Conservation (phyloP, 2,888 invertebrate genomes). For the Caenorhabditis virilis region DNA sequence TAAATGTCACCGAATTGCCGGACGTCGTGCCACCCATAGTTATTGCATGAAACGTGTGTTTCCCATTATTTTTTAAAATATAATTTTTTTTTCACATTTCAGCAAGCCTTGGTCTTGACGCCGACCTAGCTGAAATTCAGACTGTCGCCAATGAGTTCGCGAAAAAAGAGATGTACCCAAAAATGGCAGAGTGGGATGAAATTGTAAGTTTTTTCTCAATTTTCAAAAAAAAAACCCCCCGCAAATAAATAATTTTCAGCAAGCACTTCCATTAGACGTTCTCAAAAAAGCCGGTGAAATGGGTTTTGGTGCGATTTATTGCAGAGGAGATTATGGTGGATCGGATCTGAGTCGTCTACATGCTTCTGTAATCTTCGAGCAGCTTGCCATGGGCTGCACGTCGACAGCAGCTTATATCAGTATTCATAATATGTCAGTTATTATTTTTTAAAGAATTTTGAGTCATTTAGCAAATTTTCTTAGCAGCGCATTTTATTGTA, state of each 20-base stretch:
- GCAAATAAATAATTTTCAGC: slow-evolving; percentile 46
- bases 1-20: too few relatives aligned
- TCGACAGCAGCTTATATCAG: slow-evolving; percentile 74
- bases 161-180: slow-evolving; percentile 72
- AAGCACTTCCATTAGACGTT: slow-evolving; percentile 72
- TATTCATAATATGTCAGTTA: slow-evolving; percentile 73
- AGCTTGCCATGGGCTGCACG: slow-evolving; percentile 73
- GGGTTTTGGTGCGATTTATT: slow-evolving; percentile 74
- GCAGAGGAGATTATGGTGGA: slow-evolving; percentile 54
- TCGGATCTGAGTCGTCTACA: slow-evolving; percentile 71
- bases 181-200: slow-evolving; percentile 74
- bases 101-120: slow-evolving; percentile 71
- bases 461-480: slow-evolving; percentile 1
- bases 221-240: neutral
- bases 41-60: slow-evolving; percentile 4
- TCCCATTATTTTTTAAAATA: neutral
- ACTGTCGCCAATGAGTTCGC: slow-evolving; percentile 73
- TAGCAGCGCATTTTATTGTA: too few relatives aligned
- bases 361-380: slow-evolving; percentile 74
- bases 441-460: neutral
- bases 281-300: slow-evolving; percentile 72
- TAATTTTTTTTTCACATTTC: slow-evolving; percentile 4
- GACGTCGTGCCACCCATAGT: neutral
- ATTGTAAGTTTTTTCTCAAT: slow-evolving; percentile 68
- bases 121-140: slow-evolving; percentile 73